Base-by-base conservation (phyloP, 2,888 invertebrate genomes). In the Chironomus riparius region DNA sequence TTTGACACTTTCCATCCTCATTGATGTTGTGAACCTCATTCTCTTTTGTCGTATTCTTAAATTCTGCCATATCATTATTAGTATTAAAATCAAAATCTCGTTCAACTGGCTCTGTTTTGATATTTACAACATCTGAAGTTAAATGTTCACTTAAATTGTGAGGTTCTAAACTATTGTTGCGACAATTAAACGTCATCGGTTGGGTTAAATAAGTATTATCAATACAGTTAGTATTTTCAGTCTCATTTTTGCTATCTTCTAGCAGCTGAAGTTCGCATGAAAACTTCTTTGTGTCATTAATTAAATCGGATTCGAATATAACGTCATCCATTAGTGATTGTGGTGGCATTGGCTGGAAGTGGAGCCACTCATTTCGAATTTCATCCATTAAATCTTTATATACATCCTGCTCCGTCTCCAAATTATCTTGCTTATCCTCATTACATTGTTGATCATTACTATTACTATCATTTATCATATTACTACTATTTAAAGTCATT, bases 271-370 rank as follows among this genome's bases (percentile, higher is more conserved):
- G 47, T 28, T 74, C 74, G 4, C 68, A 47, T 15, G 47, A 18
- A 48, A 74, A 74, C 68, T 74, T 65, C 13, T 38, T 47, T 38
- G 62, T 72, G 15, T 72, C 61, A 22, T 18, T 65, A 13, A 65
- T 65, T 18, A 74, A 56, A 74, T 74, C 74, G 12, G 68, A 68
- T 13, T 74, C 74, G 28, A 74, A 74, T 6, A 68, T 6, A 12
- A 68, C 10, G n/a, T 70, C 70, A 10, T 71, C 69, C 47, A 77
- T 70, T 28, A 84, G 83, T 24, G 71, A 69, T 56, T 77, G 71
- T 47, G 84, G 84, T 21, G 83, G 83, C 78, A 82, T 83, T 15
- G 84, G 84, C 5, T 83, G 81, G 78, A 84, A 84, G 79, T 84
- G 84, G 76, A 84, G 78, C 84, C 84, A 84, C 78, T 84, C 82